Evolutionary conservation across 2,113 vertebrate genomes (phyloP).

Genomic region (Bucco capensis): DNA sequence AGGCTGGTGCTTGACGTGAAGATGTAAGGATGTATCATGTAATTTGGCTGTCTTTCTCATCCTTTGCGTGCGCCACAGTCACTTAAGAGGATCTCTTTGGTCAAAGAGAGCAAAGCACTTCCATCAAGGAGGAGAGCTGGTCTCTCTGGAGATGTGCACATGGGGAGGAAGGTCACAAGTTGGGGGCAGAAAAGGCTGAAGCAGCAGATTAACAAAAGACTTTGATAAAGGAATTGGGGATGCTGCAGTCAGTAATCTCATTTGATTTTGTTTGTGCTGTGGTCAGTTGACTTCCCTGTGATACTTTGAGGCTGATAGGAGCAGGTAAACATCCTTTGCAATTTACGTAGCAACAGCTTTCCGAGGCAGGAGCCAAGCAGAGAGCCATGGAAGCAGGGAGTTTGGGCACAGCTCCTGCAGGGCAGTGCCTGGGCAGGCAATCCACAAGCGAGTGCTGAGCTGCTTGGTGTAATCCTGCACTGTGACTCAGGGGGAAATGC

Average conservation of each 20-base stretch:
- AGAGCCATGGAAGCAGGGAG: not conserved
- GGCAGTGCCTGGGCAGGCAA: constrained; percentile 6
- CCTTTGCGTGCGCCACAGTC: not conserved
- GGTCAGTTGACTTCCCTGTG: not conserved
- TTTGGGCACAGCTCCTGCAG: constrained; percentile 40
- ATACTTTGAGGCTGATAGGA: constrained; percentile 9
- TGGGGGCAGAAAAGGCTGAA: constrained; percentile 19
- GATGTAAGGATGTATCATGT: not conserved
- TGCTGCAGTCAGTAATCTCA: constrained; percentile 7
- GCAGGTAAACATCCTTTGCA: not conserved
- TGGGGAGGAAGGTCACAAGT: constrained; percentile 19
- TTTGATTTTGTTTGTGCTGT: constrained; percentile 3
- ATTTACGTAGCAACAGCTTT: constrained; percentile 34
- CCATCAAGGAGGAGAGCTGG: not conserved
- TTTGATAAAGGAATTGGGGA: constrained; percentile 33
- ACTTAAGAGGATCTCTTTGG: not conserved
- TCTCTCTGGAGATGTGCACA: constrained; percentile 20
- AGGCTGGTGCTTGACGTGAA: not conserved
- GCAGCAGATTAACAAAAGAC: constrained; percentile 32
- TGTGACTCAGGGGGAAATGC: accelerated
- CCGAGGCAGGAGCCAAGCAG: not conserved
- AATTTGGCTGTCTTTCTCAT: not conserved
- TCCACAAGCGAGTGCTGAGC: not conserved
- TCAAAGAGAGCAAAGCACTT: not conserved
- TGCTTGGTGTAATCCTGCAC: not conserved